Evolutionary conservation across 2,797 vertebrate species (phyloP), one percentile per base, ranked within the genome.

Genomic region (Tokudaia tokunoshimensis): DNA sequence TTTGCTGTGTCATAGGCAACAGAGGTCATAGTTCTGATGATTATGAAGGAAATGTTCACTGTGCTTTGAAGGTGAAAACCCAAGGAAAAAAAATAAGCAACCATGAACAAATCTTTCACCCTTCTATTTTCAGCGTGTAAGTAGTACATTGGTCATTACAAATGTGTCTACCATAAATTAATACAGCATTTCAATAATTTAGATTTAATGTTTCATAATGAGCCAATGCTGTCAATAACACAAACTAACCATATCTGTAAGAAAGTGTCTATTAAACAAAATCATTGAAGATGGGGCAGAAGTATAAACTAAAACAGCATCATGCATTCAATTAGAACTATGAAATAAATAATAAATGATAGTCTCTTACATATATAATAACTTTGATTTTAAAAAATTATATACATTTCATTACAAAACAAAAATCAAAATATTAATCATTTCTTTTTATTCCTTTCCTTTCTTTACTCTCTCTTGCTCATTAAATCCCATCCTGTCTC

Each of bases 161-260:
- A 76, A 22, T 41, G 50, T 95, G 52, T 89, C 6, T 79, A 85
- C 31, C 15, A 26, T 55, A 78, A 67, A 22, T 63, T 11, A 86
- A 65, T 74, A 85, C 65, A 70, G 4, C 90, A 22, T 57, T 95
- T 92, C 34, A 83, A 37, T 94, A 85, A 85, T 74, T 96, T 94
- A 76, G 3, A 59, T 65, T 89, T 86, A 94, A 50, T 22, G 83
- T 92, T 95, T 96, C 94, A 59, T 91, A 80, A 72, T 13, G 81
- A 88, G 47, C 2, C 67, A 52, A 26, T 76, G 52, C 89, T 92
- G 96, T 91, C 44, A 95, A 4, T 92, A 92, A 94, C 55, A 13
- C 7, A 82, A 59, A 65, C 14, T 85, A 37, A 89, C 1, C 9
- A 50, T 22, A 44, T 95, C 52, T 63, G 4, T 61, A 82, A 57